Evolutionary conservation across 2,888 invertebrate genomes (phyloP).

Genomic region (Slavum lentiscoides): DNA sequence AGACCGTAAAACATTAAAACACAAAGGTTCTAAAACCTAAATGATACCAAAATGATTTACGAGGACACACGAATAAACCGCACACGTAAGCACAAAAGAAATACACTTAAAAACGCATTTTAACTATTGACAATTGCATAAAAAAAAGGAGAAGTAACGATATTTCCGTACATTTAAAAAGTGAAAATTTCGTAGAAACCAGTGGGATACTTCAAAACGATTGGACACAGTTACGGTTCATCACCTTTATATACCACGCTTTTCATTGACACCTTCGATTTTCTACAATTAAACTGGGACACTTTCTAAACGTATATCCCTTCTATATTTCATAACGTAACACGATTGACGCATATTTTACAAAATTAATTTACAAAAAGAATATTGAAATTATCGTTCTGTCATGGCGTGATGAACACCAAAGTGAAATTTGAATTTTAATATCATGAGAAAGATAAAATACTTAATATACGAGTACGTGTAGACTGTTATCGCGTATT

Average conservation of each 20-base stretch:
- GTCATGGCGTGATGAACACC: constrained; percentile 27
- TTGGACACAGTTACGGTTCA: constrained; percentile 51
- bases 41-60: neutral
- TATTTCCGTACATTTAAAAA: constrained; percentile 37
- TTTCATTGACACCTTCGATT: constrained; percentile 51
- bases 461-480: no score
- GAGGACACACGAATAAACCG: neutral
- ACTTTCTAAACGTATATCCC: constrained; percentile 45
- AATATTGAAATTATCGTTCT: constrained; percentile 28
- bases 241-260: constrained; percentile 44
- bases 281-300: constrained; percentile 50
- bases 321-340: constrained; percentile 22
- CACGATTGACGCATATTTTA: constrained; percentile 41
- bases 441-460: no score
- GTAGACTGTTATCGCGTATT: no score
- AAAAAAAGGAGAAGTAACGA: constrained; percentile 2
- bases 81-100: neutral
- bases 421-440: constrained; percentile 27
- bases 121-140: neutral
- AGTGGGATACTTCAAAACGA: constrained; percentile 36
- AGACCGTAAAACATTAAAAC: neutral
- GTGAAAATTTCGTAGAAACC: constrained; percentile 46
- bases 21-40: neutral
- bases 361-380: constrained; percentile 32
- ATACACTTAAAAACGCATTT: neutral